A percentile compares a stretch with the other conserved stretches of the same genome.
Conservation (phyloP, 2,797 vertebrate species). For the Diglossa cyanea region DNA sequence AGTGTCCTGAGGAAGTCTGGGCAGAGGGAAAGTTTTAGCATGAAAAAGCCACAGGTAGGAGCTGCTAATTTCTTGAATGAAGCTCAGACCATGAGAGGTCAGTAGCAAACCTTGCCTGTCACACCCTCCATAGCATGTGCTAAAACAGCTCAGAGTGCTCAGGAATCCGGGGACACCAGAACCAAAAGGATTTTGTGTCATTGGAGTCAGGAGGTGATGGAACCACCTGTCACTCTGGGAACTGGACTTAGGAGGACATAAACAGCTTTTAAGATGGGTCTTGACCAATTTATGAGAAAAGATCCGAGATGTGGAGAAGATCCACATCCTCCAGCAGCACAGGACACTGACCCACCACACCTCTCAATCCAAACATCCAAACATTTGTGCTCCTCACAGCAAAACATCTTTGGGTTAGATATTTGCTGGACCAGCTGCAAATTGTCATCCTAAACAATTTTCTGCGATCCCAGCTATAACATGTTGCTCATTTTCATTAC, state of each 20-base stretch:
- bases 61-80: background rate
- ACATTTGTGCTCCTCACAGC: background rate
- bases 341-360: background rate
- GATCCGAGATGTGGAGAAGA: background rate
- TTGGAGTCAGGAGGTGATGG: background rate
- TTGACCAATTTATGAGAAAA: background rate
- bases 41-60: background rate
- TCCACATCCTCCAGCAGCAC: background rate
- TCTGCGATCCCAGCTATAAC: background rate
- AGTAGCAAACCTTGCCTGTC: background rate
- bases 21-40: background rate
- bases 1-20: background rate
- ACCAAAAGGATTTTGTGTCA: background rate
- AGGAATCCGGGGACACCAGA: background rate
- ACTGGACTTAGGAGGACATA: background rate
- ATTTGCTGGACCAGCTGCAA: background rate
- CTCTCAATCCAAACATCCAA: background rate
- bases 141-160: background rate
- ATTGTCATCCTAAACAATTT: background rate
- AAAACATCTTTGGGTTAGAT: background rate
- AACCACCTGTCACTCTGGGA: background rate
- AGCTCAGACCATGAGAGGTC: background rate
- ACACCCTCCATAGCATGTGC: rapidly evolving
- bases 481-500: background rate
- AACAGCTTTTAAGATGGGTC: background rate